Evolutionary conservation across 2,888 invertebrate genomes (phyloP), one percentile per base, ranked within the genome.

Genomic region (Tetragonisca angustula): DNA sequence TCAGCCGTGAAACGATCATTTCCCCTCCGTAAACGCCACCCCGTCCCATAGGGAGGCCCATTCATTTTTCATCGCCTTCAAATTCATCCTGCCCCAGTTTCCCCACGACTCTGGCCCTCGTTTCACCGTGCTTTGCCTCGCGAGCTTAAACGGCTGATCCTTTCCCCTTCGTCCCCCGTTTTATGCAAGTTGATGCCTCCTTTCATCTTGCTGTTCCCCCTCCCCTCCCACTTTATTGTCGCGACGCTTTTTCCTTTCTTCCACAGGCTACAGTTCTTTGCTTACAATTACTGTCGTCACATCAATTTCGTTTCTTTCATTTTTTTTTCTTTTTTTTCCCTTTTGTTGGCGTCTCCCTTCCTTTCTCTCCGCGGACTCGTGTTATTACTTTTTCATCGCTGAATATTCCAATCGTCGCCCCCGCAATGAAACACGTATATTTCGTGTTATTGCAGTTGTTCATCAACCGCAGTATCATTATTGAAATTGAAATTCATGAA

Each of bases 1-100:
- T 13, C 68, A 13, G 17, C 9, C 27, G 19, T 17, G 27, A 52
- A 27, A 21, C 27, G 52, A 69, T 69, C 21, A 69, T 69, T 69
- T 32, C 21, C 21, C 4, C 2, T 19, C 2, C 19, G 32, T 32
- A 4, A 54, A 52, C 3, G 27, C 27, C 27, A n/a, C 9, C 2
- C 21, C 5, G n/a, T 61, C 49, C 61, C 49, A 27, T 15, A 24
- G 72, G 49, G 19, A 21, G 13, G 6, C 24, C 56, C 77, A 71
- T 64, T 54, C 54, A 71, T 77, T 71, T 77, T 77, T 77, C 71
- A 64, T 64, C 77, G n/a, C 21, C 64, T 71, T 77, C 27, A 71
- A 77, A 71, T 71, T 77, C 71, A 71, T 56, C 27, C 54, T 52
- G 36, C 50, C 36, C 54, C 49, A 54, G 54, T 71, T 77, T 70